phyloP scores from a whole-genome alignment of 1,140 invertebrate genomes.

The Laupala kohalensis region DNA sequence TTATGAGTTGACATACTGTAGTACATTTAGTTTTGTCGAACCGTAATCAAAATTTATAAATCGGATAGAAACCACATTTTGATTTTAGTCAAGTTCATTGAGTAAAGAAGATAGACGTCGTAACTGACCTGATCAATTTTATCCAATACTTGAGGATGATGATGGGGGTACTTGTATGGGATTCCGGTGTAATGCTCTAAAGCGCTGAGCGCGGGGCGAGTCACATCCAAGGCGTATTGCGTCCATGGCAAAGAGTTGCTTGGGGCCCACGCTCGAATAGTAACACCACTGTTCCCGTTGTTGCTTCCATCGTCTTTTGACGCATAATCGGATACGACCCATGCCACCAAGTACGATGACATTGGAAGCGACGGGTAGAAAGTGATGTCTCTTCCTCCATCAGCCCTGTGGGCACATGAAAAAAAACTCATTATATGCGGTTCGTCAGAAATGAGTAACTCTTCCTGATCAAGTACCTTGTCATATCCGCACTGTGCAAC shows the following conservation, averaged over 20 bases:
- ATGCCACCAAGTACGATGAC: constrained; percentile 65
- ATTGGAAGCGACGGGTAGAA: constrained; percentile 34
- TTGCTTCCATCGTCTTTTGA: not conserved
- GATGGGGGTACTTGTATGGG: not conserved
- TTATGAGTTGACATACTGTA: no score
- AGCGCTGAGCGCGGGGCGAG: not conserved
- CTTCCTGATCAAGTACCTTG: no score
- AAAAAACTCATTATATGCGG: no score
- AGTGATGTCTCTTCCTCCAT: constrained; percentile 10
- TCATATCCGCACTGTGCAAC: no score
- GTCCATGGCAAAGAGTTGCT: not conserved
- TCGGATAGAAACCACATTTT: no score
- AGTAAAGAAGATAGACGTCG: no score
- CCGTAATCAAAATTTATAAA: no score
- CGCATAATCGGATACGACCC: constrained; percentile 53
- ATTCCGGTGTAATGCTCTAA: not conserved
- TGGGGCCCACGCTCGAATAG: not conserved
- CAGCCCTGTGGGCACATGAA: no score
- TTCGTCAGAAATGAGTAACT: no score
- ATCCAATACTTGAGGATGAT: not conserved
- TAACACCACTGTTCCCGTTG: not conserved
- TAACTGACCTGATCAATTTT: not conserved
- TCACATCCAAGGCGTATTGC: not conserved
- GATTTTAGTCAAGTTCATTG: no score
- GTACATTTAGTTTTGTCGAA: no score